Percentiles rank a stretch among this genome's conserved stretches.
Evolutionary conservation across 64 coral and sea anemone species (phyloP).

Genomic region (Trachythela sp.): DNA sequence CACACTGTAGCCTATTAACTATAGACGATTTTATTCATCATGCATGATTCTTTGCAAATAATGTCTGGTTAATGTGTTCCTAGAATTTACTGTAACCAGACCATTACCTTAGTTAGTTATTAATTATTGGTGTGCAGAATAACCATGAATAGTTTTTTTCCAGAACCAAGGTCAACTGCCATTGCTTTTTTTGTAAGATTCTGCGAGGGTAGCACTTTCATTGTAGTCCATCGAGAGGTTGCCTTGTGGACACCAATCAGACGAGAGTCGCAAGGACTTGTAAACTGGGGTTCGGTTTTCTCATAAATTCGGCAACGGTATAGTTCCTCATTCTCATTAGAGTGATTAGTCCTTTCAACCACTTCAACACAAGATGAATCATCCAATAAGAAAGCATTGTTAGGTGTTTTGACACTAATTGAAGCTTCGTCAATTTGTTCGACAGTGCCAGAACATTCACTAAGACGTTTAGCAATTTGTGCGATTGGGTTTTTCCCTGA

Average conservation of each 20-base stretch:
- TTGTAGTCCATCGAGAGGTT: neutral
- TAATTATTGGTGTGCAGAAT: neutral
- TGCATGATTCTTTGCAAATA: too few relatives aligned
- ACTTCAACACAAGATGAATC: conserved; percentile 12
- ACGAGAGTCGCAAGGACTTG: neutral
- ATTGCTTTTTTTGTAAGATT: neutral
- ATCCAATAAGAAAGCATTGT: conserved; percentile 4
- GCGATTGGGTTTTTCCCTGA: neutral
- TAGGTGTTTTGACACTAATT: neutral
- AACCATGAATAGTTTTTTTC: neutral
- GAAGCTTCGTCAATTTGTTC: neutral
- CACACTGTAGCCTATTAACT: too few relatives aligned
- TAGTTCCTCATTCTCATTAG: neutral
- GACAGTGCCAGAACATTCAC: neutral
- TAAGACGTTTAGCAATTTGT: neutral
- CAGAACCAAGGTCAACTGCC: neutral
- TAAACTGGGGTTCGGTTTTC: neutral
- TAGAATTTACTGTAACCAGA: neutral
- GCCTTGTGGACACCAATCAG: conserved; percentile 14
- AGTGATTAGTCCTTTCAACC: neutral
- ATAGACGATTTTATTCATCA: too few relatives aligned
- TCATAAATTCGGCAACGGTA: neutral
- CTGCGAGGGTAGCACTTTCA: neutral
- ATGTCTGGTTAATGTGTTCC: neutral
- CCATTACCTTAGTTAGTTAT: neutral